These are phyloP conservation scores for Byasa hedistus DNA, from an alignment of 2,888 invertebrate genomes.

Conservation along the genomic window DNA sequence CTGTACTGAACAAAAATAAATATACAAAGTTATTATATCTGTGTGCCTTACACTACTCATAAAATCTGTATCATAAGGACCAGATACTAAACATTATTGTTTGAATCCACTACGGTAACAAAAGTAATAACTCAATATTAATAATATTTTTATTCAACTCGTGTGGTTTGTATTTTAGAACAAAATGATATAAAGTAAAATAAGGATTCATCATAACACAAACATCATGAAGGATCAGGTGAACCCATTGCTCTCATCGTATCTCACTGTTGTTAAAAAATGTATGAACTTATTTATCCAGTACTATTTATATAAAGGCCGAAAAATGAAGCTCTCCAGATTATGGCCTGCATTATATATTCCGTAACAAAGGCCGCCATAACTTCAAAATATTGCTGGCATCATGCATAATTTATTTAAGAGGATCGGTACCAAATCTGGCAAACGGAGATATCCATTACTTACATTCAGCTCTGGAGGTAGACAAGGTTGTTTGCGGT, in stretches of 20 bases:
- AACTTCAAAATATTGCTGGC: conserved; percentile 23
- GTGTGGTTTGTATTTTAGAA: background rate
- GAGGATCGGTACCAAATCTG: conserved; percentile 28
- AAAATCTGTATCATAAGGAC: too few relatives aligned
- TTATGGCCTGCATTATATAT: conserved; percentile 17
- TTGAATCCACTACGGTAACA: too few relatives aligned
- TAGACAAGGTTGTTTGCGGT: conserved; percentile 22
- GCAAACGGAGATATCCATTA: conserved; percentile 28
- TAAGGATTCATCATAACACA: background rate
- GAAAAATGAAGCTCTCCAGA: conserved; percentile 5
- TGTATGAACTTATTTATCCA: background rate
- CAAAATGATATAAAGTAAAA: background rate
- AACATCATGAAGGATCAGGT: background rate
- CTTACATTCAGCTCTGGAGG: conserved; percentile 23
- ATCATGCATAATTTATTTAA: conserved; percentile 27
- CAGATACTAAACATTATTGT: too few relatives aligned
- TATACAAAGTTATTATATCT: too few relatives aligned
- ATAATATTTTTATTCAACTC: too few relatives aligned
- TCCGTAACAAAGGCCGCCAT: conserved; percentile 23
- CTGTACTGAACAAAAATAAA: too few relatives aligned
- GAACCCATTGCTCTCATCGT: background rate
- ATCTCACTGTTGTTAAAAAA: background rate
- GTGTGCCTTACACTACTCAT: too few relatives aligned
- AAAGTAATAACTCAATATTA: too few relatives aligned
- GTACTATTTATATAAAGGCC: background rate